Evolutionary conservation across 2,888 invertebrate genomes (phyloP).

Genomic region (Trachelus troglodyta): DNA sequence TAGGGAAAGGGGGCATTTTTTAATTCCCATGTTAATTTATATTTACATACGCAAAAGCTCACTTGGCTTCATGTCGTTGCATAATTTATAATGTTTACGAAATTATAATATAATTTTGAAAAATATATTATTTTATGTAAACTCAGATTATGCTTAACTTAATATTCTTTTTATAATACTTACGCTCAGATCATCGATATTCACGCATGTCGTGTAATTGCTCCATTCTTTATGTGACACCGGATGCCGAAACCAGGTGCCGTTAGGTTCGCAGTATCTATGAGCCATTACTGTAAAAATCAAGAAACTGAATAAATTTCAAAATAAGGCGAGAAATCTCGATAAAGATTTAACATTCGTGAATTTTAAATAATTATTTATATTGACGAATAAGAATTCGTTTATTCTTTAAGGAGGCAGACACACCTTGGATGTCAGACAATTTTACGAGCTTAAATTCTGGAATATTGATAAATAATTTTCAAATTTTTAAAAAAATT

Average conservation of each 20-base stretch:
- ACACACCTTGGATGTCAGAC: no score
- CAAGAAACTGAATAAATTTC: not conserved
- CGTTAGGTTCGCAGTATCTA: constrained; percentile 83
- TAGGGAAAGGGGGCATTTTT: not conserved
- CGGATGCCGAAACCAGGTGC: constrained; percentile 87
- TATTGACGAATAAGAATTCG: not conserved
- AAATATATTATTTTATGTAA: not conserved
- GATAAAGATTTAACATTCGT: not conserved
- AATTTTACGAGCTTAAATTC: no score
- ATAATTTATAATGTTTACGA: not conserved
- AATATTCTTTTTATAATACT: constrained; percentile 51
- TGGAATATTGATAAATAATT: no score
- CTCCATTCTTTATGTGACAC: constrained; percentile 84
- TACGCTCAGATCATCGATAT: constrained; percentile 76
- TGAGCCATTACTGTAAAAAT: constrained; percentile 78
- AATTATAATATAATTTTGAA: not conserved
- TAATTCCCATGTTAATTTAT: not conserved
- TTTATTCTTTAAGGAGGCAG: not conserved
- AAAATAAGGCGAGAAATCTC: not conserved
- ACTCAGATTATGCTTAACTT: not conserved
- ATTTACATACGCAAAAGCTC: not conserved
- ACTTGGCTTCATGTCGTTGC: not conserved
- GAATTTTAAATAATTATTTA: not conserved
- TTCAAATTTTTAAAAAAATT: no score
- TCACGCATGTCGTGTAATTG: constrained; percentile 91